phyloP scores from a whole-genome alignment of 1,140 invertebrate species.

The Bombus turneri region DNA sequence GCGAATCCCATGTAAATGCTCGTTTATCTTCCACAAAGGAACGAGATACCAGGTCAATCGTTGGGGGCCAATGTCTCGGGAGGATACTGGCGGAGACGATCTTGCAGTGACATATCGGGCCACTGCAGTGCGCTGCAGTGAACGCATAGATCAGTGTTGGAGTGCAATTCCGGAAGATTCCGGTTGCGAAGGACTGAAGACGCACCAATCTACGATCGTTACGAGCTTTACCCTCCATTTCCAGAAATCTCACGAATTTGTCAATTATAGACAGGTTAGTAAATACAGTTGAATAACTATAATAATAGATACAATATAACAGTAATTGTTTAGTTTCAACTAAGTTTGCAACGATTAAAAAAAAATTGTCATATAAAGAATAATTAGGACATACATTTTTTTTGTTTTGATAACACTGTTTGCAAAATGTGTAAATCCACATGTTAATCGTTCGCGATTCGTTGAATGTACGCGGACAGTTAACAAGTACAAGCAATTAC shows the following conservation, averaged over 20 bases:
- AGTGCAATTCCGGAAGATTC: slow-evolving; percentile 57
- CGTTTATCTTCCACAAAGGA: slow-evolving; percentile 46
- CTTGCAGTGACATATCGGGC: slow-evolving; percentile 60
- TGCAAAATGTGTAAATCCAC: no score
- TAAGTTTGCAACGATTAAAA: neutral
- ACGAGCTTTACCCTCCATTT: neutral
- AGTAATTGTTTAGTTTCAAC: neutral
- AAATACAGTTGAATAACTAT: neutral
- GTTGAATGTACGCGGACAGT: neutral
- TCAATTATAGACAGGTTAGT: neutral
- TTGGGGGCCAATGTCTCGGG: slow-evolving; percentile 55
- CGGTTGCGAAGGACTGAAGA: slow-evolving; percentile 29
- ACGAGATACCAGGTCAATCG: slow-evolving; percentile 54
- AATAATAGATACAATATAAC: no score
- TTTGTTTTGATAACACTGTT: neutral
- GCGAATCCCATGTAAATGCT: slow-evolving; percentile 38
- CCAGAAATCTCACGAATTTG: neutral
- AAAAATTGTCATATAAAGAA: neutral
- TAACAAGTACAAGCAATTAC: neutral
- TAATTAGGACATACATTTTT: neutral
- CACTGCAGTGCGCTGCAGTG: slow-evolving; percentile 60
- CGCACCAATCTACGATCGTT: slow-evolving; percentile 38
- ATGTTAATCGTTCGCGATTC: neutral
- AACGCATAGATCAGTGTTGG: slow-evolving; percentile 52
- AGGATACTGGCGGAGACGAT: slow-evolving; percentile 51